Evolutionary conservation across 2,113 vertebrate genomes (phyloP), one percentile per base, ranked within the genome.

Genomic region (Candoia aspera): DNA sequence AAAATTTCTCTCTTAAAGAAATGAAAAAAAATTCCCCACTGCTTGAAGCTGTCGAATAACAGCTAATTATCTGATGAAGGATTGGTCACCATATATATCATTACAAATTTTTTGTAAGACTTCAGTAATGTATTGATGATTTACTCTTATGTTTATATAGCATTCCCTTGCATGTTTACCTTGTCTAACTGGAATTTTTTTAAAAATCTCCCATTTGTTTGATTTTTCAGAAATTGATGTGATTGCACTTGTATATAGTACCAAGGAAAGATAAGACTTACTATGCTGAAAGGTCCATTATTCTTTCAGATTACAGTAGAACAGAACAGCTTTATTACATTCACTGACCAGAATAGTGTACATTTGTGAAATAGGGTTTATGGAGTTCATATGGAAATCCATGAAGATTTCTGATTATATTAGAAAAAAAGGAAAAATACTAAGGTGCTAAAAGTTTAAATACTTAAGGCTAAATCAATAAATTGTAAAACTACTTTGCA

Each of bases 21-120:
- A 33, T 33, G 13, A 33, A 33, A 17, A 1, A 1, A 13, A 5
- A 2, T 13, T 2, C 26, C 1, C 2, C 15, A 0, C 62, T 68
- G n/a, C n/a, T 79, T 79, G 33, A 6, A 21, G 17, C 33, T 79
- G 17, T 8, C 37, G 19, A 79, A 21, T 79, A 79, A 21, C 15
- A 37, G 15, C 15, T 73, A 79, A 79, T 73, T 21, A 79, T 79
- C 73, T 79, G 33, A 79, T 21, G 2, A 79, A 19, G 29, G 62
- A n/a, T 68, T 68, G 11, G 12, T 68, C 29, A 15, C 33, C 6
- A 37, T 79, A 73, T 73, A 79, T 79, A 79, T 8, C 8, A 1
- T 21, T 37, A 79, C 15, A 42, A 21, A 79, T 37, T 37, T 79
- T 68, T 37, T 17, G 15, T 73, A 73, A 37, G 68, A 37, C n/a